Base-by-base conservation (phyloP, 2,113 vertebrate genomes). In the Eretmochelys imbricata region DNA sequence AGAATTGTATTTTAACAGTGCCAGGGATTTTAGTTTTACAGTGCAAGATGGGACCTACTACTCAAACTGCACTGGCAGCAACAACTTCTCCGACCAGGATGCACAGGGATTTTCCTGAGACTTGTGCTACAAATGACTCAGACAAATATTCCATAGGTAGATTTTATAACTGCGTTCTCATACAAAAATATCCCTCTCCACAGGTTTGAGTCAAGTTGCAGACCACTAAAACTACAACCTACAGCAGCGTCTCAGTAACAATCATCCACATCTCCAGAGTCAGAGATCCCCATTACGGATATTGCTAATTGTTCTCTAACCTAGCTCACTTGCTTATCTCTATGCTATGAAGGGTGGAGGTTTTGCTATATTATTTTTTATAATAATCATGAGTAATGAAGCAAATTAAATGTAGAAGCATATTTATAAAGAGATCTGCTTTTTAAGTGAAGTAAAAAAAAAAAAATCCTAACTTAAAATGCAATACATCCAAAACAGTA, bases 381-480 rank as follows among this genome's bases (percentile, higher is more conserved):
- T 81, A 12, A 42, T 82, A 25, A 27, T 78, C 78, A 29, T 46
- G 59, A 86, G 53, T 8, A 16, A 13, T 87, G 2, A 22, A 5
- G 65, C 42, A 82, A 92, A 82, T 48, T 54, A 84, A 91, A 85
- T 2, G 5, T 16, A 59, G 59, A 84, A 93, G 27, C 1, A 11
- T 48, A 42, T 51, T 51, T 89, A 50, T 46, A 59, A 29, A 85
- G n/a, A 38, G 5, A 38, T 24, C n/a, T 72, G 75, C 0, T 7
- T 42, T 76, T 76, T 76, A 76, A 42, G 38, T 76, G 22, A 57
- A 53, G 27, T 24, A 91, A 89, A 88, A 91, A 42, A 91, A 91
- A 89, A 85, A 89, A 46, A 31, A 6, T 3, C 5, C 57, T 85
- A 42, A 27, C 79, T 48, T 80, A 85, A 2, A 12, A 49, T 20